Conservation (phyloP, 1,140 invertebrate species). For the Batillaria attramentaria region DNA sequence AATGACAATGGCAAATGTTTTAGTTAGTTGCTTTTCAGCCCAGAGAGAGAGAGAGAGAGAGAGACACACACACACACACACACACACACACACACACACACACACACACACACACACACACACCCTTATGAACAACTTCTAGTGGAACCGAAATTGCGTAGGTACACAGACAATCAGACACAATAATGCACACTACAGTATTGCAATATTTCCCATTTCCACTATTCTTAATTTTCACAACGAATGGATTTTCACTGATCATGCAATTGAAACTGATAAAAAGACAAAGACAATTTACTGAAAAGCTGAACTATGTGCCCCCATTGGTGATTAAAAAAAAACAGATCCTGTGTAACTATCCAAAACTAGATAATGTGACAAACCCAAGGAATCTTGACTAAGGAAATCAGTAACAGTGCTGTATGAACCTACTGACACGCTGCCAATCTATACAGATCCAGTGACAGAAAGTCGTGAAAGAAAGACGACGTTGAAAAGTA, state of each 20-base stretch:
- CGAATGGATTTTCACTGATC: not conserved
- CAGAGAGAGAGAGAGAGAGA: slow-evolving; percentile 12
- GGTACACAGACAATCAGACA: not conserved
- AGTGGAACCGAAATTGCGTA: too few species aligned
- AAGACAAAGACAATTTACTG: not conserved
- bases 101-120: not conserved
- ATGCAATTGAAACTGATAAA: not conserved
- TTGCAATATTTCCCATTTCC: not conserved
- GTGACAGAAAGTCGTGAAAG: too few species aligned
- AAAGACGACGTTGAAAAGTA: too few species aligned
- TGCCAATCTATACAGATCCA: too few species aligned
- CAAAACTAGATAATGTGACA: too few species aligned
- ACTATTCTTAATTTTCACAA: not conserved
- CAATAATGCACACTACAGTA: not conserved
- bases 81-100: not conserved
- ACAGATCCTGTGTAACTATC: too few species aligned
- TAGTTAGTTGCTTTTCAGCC: too few species aligned
- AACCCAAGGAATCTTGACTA: too few species aligned
- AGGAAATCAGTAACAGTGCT: too few species aligned
- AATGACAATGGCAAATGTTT: not conserved
- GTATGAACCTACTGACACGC: too few species aligned
- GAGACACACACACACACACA: not conserved
- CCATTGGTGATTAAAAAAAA: too few species aligned
- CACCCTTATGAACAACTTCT: not conserved
- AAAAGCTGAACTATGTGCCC: not conserved